Conservation (phyloP, 2,888 invertebrate species). For the Helleia helle region DNA sequence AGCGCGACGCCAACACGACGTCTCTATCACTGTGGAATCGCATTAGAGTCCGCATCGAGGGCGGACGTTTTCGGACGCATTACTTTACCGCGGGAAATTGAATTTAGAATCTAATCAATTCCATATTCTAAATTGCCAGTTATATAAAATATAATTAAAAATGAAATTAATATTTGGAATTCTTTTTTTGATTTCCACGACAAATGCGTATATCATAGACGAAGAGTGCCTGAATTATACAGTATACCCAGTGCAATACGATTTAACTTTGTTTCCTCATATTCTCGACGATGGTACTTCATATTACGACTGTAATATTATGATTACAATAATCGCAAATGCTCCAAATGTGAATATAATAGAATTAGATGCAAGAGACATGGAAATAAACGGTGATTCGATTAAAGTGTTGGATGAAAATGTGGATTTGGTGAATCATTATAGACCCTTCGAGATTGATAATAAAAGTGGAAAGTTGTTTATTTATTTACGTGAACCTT, state of each 20-base stretch:
- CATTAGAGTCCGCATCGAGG: constrained; percentile 29
- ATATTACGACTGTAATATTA: constrained; percentile 50
- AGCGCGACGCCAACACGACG: background rate
- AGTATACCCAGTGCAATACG: constrained; percentile 61
- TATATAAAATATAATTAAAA: constrained; percentile 14
- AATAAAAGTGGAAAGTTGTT: constrained; percentile 36
- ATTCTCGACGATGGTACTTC: constrained; percentile 32
- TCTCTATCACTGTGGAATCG: constrained; percentile 1
- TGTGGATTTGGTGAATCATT: constrained; percentile 39
- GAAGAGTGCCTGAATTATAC: constrained; percentile 65
- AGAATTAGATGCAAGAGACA: constrained; percentile 46
- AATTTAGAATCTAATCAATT: constrained; percentile 7
- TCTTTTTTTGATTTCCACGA: constrained; percentile 29
- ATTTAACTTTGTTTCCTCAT: constrained; percentile 46
- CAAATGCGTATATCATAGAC: constrained; percentile 36
- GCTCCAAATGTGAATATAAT: constrained; percentile 45
- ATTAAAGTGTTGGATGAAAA: constrained; percentile 41
- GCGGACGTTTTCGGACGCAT: constrained; percentile 35
- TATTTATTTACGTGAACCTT: constrained; percentile 44
- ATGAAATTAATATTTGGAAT: constrained; percentile 23
- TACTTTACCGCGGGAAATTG: constrained; percentile 21
- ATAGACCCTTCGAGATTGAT: constrained; percentile 45
- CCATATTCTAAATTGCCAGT: background rate
- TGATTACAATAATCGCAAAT: constrained; percentile 54
- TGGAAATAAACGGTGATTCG: constrained; percentile 36